Evolutionary conservation across 2,113 vertebrate genomes (phyloP), one percentile per base, ranked within the genome.

Genomic region (Gopherus evgoodei): DNA sequence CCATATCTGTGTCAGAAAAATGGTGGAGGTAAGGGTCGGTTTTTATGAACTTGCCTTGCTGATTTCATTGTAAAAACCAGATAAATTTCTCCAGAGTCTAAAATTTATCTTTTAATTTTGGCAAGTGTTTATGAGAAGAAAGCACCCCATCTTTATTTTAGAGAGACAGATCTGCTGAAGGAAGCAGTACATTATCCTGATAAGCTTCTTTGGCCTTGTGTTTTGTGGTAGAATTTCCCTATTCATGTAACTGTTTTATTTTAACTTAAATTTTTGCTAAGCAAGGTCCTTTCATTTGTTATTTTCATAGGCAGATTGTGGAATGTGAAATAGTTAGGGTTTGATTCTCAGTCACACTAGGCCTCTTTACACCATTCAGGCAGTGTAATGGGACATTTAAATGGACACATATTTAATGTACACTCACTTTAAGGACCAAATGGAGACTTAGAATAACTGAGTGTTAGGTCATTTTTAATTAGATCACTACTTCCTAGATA

Each of bases 1-100:
- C 99, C 99, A 8, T 99, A 99, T 95, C 97, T 99, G 84, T 99
- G 99, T 96, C 99, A 99, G 98, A 99, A 99, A 98, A 99, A 99
- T 72, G 99, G 99, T 79, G 99, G 99, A 78, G 99, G 99, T 99
- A 98, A 99, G 99, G 98, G 25, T 79, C 53, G 44, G 2, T 59
- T 53, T 52, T 88, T 91, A 17, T 12, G 89, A 4, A 62, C 25
- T 1, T 44, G 54, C 16, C 12, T 91, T 88, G 81, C 14, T 75
- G 6, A 50, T 86, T 86, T 91, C 57, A 50, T 16, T 62, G 69
- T 72, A 82, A 72, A 84, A 27, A 47, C 91, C 65, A 53, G 31
- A 47, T 38, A 49, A 8, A 65, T 2, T 4, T 6, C 11, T 6
- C 42, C 75, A 75, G 5, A 21, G 4, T 29, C 47, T 44, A 24